Percentiles rank a stretch among this genome's conserved stretches.
Evolutionary conservation across 2,797 vertebrate species (phyloP).

Genomic region (Sylvia borin): DNA sequence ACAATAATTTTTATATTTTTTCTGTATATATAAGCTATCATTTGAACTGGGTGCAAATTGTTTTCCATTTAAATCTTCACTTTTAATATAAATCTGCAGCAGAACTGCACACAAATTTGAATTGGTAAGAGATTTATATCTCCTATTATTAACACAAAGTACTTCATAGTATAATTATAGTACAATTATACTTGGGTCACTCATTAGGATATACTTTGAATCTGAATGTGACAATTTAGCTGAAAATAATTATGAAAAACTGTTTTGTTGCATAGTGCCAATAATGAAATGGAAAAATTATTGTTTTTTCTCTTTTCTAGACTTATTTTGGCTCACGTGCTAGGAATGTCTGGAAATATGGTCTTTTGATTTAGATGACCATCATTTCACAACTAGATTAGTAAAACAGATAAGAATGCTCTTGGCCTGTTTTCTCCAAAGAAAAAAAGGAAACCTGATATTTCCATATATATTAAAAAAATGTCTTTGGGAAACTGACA

Average conservation of each 20-base stretch:
- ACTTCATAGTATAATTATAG: neutral
- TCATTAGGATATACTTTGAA: neutral
- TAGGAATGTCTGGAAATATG: neutral
- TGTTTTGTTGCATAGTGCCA: neutral
- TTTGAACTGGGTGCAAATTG: neutral
- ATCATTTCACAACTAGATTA: neutral
- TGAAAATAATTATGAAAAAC: neutral
- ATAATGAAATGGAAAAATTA: neutral
- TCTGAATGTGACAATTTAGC: neutral
- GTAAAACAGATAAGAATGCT: neutral
- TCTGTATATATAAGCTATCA: neutral
- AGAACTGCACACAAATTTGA: neutral
- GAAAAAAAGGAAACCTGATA: neutral
- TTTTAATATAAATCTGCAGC: conserved; percentile 1
- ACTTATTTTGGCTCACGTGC: neutral
- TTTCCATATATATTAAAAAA: neutral
- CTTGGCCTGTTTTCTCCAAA: neutral
- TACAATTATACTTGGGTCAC: neutral
- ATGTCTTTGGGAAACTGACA: neutral
- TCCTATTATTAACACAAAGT: neutral
- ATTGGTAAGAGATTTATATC: neutral
- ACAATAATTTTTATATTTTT: neutral
- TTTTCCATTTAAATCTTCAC: neutral
- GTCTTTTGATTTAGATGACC: neutral
- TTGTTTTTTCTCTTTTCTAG: neutral